Evolutionary conservation across 2,113 vertebrate genomes (phyloP).

Genomic region (Ursus arctos): DNA sequence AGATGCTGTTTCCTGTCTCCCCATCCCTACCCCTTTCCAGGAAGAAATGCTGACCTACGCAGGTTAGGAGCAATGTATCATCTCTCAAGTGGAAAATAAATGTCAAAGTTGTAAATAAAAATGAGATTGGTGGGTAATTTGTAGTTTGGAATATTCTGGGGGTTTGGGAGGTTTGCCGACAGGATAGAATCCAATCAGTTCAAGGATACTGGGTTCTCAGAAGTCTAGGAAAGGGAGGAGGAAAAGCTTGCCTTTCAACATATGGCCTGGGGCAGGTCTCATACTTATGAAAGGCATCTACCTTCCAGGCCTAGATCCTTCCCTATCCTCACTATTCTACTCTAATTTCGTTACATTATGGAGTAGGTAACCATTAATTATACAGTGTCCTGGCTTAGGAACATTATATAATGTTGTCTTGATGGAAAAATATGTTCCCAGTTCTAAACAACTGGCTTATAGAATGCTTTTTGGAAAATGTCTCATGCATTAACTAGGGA

Average conservation of each 20-base stretch:
- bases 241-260: not conserved
- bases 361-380: not conserved
- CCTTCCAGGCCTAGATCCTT: not conserved
- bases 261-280: not conserved
- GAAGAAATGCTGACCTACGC: not conserved
- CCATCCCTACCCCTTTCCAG: too few relatives aligned
- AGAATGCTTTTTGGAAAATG: not conserved
- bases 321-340: not conserved
- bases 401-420: not conserved
- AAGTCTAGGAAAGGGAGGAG: not conserved
- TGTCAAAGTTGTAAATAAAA: not conserved
- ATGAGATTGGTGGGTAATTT: not conserved
- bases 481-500: not conserved
- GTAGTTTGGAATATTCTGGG: not conserved
- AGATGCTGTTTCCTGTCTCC: not conserved
- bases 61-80: not conserved
- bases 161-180: not conserved
- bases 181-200: not conserved
- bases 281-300: not conserved
- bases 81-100: conserved; percentile 18
- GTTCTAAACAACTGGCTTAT: not conserved
- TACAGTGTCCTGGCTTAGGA: not conserved
- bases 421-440: not conserved
- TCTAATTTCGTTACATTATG: not conserved
- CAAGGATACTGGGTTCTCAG: conserved; percentile 28